These are phyloP conservation scores for Scaptomyza flava DNA, from an alignment of 2,888 invertebrate genomes.

Conservation along the genomic window DNA sequence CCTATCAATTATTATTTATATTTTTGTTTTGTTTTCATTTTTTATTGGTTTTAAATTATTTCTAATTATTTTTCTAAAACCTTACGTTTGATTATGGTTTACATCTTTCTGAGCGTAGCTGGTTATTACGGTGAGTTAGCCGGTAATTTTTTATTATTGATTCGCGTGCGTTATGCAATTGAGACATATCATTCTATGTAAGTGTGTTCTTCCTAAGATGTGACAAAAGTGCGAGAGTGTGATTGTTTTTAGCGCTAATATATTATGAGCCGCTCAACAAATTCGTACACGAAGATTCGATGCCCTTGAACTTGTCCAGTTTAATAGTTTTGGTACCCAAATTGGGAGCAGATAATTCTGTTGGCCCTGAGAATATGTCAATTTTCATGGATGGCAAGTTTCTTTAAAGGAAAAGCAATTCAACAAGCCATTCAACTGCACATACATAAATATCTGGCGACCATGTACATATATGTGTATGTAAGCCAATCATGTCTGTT, in stretches of 20 bases:
- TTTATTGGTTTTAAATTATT: slow-evolving; percentile 33
- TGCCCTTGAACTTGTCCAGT: slow-evolving; percentile 61
- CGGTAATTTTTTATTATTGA: slow-evolving; percentile 31
- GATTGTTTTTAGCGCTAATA: slow-evolving; percentile 49
- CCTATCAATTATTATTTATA: slow-evolving; percentile 39
- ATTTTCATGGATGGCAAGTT: slow-evolving; percentile 43
- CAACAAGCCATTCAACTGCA: slow-evolving; percentile 37
- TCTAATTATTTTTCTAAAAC: slow-evolving; percentile 29
- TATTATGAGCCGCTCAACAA: slow-evolving; percentile 38
- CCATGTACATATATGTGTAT: slow-evolving; percentile 49
- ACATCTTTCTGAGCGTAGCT: slow-evolving; percentile 83
- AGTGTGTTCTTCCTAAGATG: neutral
- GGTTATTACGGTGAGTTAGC: slow-evolving; percentile 84
- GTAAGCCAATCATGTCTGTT: slow-evolving; percentile 65
- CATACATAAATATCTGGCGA: neutral
- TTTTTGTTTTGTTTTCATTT: slow-evolving; percentile 34
- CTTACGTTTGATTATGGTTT: slow-evolving; percentile 78
- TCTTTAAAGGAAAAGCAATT: slow-evolving; percentile 37
- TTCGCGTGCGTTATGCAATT: slow-evolving; percentile 66
- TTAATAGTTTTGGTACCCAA: slow-evolving; percentile 13
- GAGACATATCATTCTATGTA: slow-evolving; percentile 28
- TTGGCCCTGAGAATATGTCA: slow-evolving; percentile 46
- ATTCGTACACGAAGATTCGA: slow-evolving; percentile 23
- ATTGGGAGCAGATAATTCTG: slow-evolving; percentile 1
- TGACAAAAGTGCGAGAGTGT: slow-evolving; percentile 14